A percentile compares a stretch with the other conserved stretches of the same genome.
Conservation (phyloP, 2,113 vertebrate species). For the Aspiorhynchus laticeps region DNA sequence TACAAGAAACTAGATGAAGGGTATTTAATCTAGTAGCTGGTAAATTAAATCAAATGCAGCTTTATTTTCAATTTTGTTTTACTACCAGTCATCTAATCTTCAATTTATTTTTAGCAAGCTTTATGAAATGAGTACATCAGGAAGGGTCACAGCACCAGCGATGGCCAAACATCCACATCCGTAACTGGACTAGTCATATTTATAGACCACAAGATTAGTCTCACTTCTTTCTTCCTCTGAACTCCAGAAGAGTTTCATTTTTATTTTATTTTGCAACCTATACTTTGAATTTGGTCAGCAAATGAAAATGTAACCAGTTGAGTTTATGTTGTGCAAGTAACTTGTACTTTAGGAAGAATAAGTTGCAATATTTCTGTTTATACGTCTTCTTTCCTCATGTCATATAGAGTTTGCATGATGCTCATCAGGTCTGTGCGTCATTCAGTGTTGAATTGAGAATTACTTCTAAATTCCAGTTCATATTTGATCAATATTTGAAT, state of each 20-base stretch:
- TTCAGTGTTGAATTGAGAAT: neutral
- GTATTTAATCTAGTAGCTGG: too few relatives aligned
- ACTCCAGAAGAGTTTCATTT: neutral
- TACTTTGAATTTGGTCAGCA: neutral
- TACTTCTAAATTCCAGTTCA: neutral
- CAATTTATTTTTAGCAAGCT: neutral
- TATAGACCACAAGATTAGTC: neutral
- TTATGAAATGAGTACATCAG: neutral
- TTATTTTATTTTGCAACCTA: neutral
- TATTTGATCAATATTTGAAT: neutral
- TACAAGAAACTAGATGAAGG: too few relatives aligned
- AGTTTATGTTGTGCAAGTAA: neutral
- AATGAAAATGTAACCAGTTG: neutral
- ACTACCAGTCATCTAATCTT: neutral
- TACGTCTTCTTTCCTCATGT: neutral
- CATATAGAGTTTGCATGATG: neutral
- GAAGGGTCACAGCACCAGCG: neutral
- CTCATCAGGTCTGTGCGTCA: neutral
- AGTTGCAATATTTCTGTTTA: neutral
- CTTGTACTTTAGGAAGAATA: neutral
- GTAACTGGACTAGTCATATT: neutral
- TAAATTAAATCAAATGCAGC: too few relatives aligned
- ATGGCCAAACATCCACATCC: neutral
- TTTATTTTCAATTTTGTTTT: neutral
- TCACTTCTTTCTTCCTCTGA: constrained; percentile 14